phyloP scores from a whole-genome alignment of 2,888 invertebrate species.

The Eremobia ochroleuca region DNA sequence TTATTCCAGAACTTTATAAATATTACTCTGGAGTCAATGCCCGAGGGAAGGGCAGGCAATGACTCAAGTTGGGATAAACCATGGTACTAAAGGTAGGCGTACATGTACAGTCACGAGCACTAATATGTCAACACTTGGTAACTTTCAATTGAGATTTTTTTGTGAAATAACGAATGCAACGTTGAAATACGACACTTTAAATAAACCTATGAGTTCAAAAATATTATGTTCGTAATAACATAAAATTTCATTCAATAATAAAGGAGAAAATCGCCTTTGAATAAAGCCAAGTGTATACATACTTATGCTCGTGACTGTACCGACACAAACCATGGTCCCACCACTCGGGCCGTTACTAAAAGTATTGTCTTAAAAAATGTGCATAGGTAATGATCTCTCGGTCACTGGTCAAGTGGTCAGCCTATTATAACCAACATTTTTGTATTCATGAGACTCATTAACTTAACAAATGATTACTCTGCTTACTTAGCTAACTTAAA shows the following conservation, averaged over 20 bases:
- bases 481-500: not conserved
- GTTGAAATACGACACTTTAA: too few relatives aligned
- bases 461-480: conserved; percentile 23
- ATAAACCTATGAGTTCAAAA: too few relatives aligned
- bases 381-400: conserved; percentile 10
- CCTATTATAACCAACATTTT: conserved; percentile 24
- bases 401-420: conserved; percentile 19
- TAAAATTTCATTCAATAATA: too few relatives aligned
- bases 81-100: not conserved
- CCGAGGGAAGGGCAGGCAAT: conserved; percentile 3
- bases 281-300: too few relatives aligned
- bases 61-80: conserved; percentile 15
- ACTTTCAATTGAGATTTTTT: too few relatives aligned
- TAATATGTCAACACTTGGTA: too few relatives aligned
- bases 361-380: conserved; percentile 12
- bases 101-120: too few relatives aligned
- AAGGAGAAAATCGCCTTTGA: too few relatives aligned
- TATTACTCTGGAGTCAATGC: conserved; percentile 4
- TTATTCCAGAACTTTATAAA: not conserved
- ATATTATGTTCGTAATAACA: too few relatives aligned
- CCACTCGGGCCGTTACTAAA: not conserved
- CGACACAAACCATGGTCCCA: not conserved
- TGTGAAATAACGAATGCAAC: too few relatives aligned
- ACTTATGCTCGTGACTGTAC: too few relatives aligned
- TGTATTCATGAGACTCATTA: conserved; percentile 37